These are phyloP conservation scores for Cantharis lateralis DNA, from an alignment of 2,888 invertebrate species.

Conservation along the genomic window DNA sequence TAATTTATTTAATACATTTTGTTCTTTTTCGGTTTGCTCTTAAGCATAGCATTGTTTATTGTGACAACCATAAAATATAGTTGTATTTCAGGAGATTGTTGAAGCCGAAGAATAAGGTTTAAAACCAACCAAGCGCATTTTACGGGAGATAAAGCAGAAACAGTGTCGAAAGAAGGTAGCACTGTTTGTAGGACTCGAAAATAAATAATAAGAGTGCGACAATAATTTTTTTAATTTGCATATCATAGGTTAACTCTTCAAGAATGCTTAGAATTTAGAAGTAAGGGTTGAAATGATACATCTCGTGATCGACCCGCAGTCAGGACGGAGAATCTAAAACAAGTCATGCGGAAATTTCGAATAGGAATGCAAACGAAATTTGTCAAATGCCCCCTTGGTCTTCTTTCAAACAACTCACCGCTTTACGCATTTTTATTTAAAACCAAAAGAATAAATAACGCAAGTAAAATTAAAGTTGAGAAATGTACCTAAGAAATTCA, in stretches of 20 bases:
- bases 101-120: constrained; percentile 31
- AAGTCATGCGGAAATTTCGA: constrained; percentile 51
- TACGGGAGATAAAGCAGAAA: constrained; percentile 49
- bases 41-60: constrained; percentile 24
- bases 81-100: constrained; percentile 30
- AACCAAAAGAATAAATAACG: constrained; percentile 19
- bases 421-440: constrained; percentile 31
- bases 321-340: constrained; percentile 40
- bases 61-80: constrained; percentile 31
- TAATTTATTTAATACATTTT: constrained; percentile 29
- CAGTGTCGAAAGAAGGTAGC: constrained; percentile 41
- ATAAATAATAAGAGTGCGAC: background rate
- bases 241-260: constrained; percentile 3
- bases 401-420: constrained; percentile 47
- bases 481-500: background rate
- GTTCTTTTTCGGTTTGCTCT: constrained; percentile 7
- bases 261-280: constrained; percentile 24
- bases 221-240: constrained; percentile 2
- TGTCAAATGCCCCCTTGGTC: constrained; percentile 51
- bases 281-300: constrained; percentile 41
- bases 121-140: constrained; percentile 39
- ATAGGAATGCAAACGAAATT: constrained; percentile 56
- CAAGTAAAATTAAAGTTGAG: constrained; percentile 8
- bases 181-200: constrained; percentile 30
- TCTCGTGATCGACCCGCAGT: constrained; percentile 41